Percentiles rank a stretch among this genome's conserved stretches.
These are phyloP conservation scores for Chymomyza procnemis DNA, from an alignment of 2,888 invertebrate species.

Conservation along the genomic window DNA sequence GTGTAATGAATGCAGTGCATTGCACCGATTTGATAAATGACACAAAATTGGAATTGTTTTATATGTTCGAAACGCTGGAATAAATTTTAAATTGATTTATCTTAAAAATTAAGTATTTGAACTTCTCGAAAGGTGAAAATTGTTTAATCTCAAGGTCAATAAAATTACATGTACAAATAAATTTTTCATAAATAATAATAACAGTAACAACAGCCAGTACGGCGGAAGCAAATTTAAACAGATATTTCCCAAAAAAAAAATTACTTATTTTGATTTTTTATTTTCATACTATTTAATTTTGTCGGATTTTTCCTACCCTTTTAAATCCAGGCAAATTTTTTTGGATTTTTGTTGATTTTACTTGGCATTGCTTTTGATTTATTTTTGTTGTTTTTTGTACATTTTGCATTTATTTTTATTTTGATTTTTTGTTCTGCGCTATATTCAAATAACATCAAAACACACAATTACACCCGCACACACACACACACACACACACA, in stretches of 20 bases:
- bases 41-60: conserved; percentile 88
- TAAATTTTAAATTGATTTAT: conserved; percentile 10
- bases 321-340: conserved; percentile 56
- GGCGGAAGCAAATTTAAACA: no score
- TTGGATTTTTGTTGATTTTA: conserved; percentile 7
- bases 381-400: not conserved
- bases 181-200: no score
- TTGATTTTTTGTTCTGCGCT: conserved; percentile 4
- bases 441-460: conserved; percentile 52
- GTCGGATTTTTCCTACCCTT: conserved; percentile 36
- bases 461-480: not conserved
- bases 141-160: no score
- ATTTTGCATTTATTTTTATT: not conserved
- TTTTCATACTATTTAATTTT: conserved; percentile 59
- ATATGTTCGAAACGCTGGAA: conserved; percentile 85
- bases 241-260: no score
- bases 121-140: not conserved
- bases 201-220: no score
- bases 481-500: not conserved
- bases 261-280: conserved; percentile 44
- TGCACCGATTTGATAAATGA: conserved; percentile 95
- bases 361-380: not conserved
- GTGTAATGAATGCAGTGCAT: conserved; percentile 91
- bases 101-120: not conserved
- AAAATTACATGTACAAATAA: no score